A percentile compares a stretch with the other conserved stretches of the same genome.
phyloP scores from a whole-genome alignment of 2,797 vertebrate genomes.

The Myoxocephalus aenaeus region DNA sequence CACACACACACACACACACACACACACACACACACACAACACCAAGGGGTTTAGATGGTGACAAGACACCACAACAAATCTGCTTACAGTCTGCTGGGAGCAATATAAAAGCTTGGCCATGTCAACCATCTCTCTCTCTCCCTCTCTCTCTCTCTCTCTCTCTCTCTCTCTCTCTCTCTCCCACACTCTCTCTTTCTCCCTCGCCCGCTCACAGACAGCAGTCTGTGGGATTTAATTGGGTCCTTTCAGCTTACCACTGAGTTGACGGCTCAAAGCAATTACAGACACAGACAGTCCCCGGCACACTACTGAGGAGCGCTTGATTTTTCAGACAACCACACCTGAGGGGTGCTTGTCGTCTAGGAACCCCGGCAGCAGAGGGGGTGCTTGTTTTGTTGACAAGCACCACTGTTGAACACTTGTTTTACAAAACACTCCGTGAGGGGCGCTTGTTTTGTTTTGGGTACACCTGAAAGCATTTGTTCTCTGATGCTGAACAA shows the following conservation, averaged over 20 bases:
- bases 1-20: background rate
- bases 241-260: constrained; percentile 78
- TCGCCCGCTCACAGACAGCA: constrained; percentile 45
- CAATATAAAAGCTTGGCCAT: constrained; percentile 52
- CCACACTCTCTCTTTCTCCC: background rate
- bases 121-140: constrained; percentile 30
- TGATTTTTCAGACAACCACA: constrained; percentile 72
- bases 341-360: constrained; percentile 75
- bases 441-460: constrained; percentile 45
- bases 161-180: constrained; percentile 32
- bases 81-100: constrained; percentile 63
- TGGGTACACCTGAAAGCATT: constrained; percentile 7
- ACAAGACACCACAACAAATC: constrained; percentile 66
- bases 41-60: constrained; percentile 41
- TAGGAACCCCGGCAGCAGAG: constrained; percentile 57
- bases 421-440: constrained; percentile 58
- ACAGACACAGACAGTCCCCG: constrained; percentile 71
- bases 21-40: background rate
- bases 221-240: constrained; percentile 82
- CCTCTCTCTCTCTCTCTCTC: constrained; percentile 3
- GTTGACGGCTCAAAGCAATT: constrained; percentile 84
- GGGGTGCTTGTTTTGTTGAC: constrained; percentile 73
- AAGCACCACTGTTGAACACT: constrained; percentile 48
- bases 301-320: constrained; percentile 64
- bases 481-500: constrained; percentile 15